Conservation (phyloP, 1,140 invertebrate genomes). For the Phortica variegata region DNA sequence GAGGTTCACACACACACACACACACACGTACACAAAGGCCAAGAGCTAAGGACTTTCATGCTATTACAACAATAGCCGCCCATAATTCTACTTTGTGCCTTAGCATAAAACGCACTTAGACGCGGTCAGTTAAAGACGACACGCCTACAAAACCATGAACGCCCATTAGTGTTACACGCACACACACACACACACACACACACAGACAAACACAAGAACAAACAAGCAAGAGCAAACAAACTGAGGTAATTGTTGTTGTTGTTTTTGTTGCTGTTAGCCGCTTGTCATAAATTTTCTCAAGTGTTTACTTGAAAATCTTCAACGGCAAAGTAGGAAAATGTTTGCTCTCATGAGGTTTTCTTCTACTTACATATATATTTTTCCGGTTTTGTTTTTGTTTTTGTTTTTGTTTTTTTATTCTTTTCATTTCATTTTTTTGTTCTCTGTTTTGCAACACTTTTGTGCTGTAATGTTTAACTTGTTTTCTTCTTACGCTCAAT, state of each 20-base stretch:
- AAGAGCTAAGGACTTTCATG: constrained; percentile 23
- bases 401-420: constrained; percentile 5
- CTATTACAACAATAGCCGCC: not conserved
- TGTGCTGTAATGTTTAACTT: constrained; percentile 1
- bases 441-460: constrained; percentile 17
- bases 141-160: too few relatives aligned
- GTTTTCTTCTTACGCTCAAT: not conserved
- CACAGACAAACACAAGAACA: not conserved
- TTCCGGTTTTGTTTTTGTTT: not conserved
- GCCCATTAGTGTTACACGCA: constrained; percentile 10
- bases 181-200: constrained; percentile 20
- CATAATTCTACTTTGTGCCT: too few relatives aligned
- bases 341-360: constrained; percentile 9
- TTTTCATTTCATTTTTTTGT: constrained; percentile 7
- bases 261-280: constrained; percentile 50
- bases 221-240: constrained; percentile 9
- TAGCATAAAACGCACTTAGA: constrained; percentile 34
- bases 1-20: too few relatives aligned
- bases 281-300: constrained; percentile 51
- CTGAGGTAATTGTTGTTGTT: constrained; percentile 48
- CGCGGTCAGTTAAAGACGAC: constrained; percentile 43
- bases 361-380: too few relatives aligned
- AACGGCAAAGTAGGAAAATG: constrained; percentile 18
- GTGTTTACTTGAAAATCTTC: constrained; percentile 32
- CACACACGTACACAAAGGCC: too few relatives aligned